Evolutionary conservation across 1,140 invertebrate species (phyloP).

Genomic region (Cydia splendana): DNA sequence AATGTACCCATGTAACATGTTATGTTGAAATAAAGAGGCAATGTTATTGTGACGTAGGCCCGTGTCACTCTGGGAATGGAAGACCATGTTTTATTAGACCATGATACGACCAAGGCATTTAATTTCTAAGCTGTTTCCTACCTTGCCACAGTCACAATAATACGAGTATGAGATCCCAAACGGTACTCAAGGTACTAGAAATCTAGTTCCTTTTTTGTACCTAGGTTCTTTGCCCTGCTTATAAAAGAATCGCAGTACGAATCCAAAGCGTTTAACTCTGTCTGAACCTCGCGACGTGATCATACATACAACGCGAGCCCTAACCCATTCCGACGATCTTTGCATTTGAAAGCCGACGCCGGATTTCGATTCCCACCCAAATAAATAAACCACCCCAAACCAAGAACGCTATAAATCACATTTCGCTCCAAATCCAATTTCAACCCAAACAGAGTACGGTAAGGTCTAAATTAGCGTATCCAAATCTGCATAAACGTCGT

Average conservation of each 20-base stretch:
- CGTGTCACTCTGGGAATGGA: too few species aligned
- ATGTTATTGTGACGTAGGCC: too few species aligned
- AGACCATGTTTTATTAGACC: too few species aligned
- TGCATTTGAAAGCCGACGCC: constrained; percentile 24
- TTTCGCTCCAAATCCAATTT: background rate
- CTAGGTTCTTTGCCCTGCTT: background rate
- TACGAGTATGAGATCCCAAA: too few species aligned
- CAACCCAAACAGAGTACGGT: background rate
- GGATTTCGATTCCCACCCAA: constrained; percentile 25
- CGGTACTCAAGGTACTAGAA: too few species aligned
- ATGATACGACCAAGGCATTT: too few species aligned
- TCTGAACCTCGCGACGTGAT: background rate
- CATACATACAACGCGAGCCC: background rate
- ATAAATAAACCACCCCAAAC: constrained; percentile 7
- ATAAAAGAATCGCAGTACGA: background rate
- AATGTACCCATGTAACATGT: too few species aligned
- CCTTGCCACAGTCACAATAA: too few species aligned
- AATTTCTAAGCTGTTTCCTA: too few species aligned
- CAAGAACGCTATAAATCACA: background rate
- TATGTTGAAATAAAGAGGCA: too few species aligned
- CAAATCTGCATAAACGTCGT: background rate
- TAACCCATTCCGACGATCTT: constrained; percentile 12
- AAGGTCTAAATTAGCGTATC: background rate
- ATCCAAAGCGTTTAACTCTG: background rate
- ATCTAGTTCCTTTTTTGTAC: too few species aligned